These are phyloP conservation scores for Lophotis ruficrista DNA, from an alignment of 2,113 vertebrate genomes.

Conservation along the genomic window DNA sequence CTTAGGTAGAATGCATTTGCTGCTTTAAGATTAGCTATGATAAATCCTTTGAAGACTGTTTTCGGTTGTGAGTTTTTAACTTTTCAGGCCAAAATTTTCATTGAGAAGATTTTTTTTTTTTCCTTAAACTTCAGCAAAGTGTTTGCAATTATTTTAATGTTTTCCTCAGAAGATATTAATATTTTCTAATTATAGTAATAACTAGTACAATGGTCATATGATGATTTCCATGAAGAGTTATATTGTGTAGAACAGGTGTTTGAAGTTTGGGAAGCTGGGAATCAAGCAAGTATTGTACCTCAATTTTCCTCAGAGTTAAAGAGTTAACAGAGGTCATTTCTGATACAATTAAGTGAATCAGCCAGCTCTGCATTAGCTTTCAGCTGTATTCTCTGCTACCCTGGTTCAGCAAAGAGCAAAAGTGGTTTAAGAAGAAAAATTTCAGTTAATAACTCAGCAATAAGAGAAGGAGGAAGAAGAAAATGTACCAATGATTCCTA, in stretches of 20 bases:
- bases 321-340: neutral
- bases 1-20: neutral
- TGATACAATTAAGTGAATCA: neutral
- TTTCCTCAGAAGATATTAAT: neutral
- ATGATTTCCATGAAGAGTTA: neutral
- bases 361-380: neutral
- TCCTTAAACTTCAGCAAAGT: neutral
- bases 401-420: neutral
- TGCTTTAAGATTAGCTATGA: neutral
- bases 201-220: neutral
- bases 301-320: neutral
- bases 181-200: neutral
- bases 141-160: neutral
- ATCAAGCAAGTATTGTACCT: neutral
- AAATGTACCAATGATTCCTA: neutral
- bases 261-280: neutral
- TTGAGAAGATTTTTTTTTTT: neutral
- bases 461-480: neutral
- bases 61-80: neutral
- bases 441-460: constrained; percentile 26
- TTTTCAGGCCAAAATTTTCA: neutral
- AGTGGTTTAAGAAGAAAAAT: constrained; percentile 5
- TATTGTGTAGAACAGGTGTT: neutral
- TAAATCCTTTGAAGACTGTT: neutral
- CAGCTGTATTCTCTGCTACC: neutral